Evolutionary conservation across 2,113 vertebrate species (phyloP).

Genomic region (Eulemur rufifrons): DNA sequence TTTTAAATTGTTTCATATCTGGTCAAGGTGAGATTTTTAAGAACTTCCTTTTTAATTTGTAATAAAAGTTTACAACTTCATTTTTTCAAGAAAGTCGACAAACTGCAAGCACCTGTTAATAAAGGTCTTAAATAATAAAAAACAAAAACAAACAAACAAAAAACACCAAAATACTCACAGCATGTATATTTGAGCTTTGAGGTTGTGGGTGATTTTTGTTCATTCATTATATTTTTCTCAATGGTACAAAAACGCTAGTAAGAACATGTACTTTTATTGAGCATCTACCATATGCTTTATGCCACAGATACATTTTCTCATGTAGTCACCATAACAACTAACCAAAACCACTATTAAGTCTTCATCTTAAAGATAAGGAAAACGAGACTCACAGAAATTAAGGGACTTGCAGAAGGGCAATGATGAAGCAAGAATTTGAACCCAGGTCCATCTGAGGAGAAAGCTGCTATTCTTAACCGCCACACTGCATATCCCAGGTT

Average conservation of each 20-base stretch:
- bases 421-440: neutral
- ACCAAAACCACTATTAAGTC: neutral
- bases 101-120: conserved; percentile 93
- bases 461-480: neutral
- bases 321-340: neutral
- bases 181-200: neutral
- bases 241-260: neutral
- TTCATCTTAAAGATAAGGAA: conserved; percentile 17
- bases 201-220: neutral
- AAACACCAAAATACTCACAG: neutral
- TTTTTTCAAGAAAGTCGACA: conserved; percentile 90
- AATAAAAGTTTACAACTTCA: conserved; percentile 89
- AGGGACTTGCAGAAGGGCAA: neutral
- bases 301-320: neutral
- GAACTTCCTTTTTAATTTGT: conserved; percentile 99
- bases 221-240: neutral
- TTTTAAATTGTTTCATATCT: conserved; percentile 99
- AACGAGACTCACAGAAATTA: neutral
- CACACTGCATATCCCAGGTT: neutral
- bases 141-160: too few species aligned
- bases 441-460: neutral
- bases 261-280: neutral
- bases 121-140: conserved; percentile 90
- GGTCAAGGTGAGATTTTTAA: conserved; percentile 99
- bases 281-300: neutral